These are phyloP conservation scores for Ophiothrix spiculata DNA, from an alignment of 35 echinoderm and acorn worm genomes.

Conservation along the genomic window DNA sequence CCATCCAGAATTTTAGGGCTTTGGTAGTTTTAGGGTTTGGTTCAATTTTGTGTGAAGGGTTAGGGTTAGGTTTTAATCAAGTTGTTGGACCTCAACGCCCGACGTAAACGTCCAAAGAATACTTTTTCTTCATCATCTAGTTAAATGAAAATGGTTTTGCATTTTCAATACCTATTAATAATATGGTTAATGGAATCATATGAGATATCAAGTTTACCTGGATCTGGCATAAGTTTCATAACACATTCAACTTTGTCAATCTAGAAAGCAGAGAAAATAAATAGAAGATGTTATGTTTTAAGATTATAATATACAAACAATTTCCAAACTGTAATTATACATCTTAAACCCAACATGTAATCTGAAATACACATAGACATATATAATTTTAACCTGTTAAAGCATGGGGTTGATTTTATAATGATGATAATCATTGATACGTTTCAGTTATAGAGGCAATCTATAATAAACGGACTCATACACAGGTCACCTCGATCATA, in stretches of 20 bases:
- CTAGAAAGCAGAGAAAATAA: constrained; percentile 24
- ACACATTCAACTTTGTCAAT: constrained; percentile 19
- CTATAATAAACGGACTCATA: too few relatives aligned
- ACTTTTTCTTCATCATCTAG: too few relatives aligned
- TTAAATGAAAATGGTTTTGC: not conserved
- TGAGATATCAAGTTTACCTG: constrained; percentile 22
- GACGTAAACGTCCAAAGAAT: too few relatives aligned
- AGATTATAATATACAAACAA: not conserved
- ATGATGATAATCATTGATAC: too few relatives aligned
- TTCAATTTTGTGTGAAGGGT: too few relatives aligned
- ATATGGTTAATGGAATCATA: not conserved
- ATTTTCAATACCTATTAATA: not conserved
- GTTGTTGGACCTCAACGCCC: too few relatives aligned
- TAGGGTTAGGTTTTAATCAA: too few relatives aligned
- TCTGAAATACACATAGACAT: not conserved
- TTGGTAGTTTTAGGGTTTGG: too few relatives aligned
- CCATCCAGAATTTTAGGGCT: too few relatives aligned
- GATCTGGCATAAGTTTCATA: constrained; percentile 55
- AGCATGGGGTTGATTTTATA: too few relatives aligned
- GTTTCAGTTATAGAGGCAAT: too few relatives aligned
- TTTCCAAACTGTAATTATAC: not conserved
- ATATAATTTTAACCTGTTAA: not conserved
- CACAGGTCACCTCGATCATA: too few relatives aligned
- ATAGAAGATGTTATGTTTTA: not conserved
- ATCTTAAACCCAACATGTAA: not conserved